Percentiles rank a stretch among this genome's conserved stretches.
phyloP scores from a whole-genome alignment of 2,888 invertebrate species.

The Ectemnius lituratus region DNA sequence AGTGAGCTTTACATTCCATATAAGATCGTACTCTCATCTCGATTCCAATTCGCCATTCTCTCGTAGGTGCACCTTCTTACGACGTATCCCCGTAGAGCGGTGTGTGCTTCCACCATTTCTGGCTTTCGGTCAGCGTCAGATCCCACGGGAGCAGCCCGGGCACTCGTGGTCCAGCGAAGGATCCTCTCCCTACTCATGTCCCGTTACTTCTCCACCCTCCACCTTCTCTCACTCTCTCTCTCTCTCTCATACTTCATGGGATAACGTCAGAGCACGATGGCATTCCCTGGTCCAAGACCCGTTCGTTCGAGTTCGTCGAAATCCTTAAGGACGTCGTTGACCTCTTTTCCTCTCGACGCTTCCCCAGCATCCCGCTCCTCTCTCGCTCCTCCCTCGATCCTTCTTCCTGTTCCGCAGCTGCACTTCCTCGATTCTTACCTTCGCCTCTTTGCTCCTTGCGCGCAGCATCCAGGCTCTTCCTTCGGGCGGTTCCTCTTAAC shows the following conservation, averaged over 20 bases:
- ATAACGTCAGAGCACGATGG: slow-evolving; percentile 62
- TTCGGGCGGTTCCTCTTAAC: slow-evolving; percentile 56
- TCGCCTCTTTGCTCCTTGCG: slow-evolving; percentile 25
- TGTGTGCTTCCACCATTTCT: slow-evolving; percentile 55
- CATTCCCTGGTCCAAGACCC: slow-evolving; percentile 58
- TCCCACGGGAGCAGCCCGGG: slow-evolving; percentile 56
- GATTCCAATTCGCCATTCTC: slow-evolving; percentile 4
- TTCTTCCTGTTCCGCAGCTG: slow-evolving; percentile 17
- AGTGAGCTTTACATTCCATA: too few species aligned
- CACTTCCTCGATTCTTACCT: slow-evolving; percentile 12
- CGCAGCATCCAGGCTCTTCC: slow-evolving; percentile 25
- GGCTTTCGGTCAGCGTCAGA: slow-evolving; percentile 59
- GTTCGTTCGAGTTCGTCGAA: slow-evolving; percentile 68
- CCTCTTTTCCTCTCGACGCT: slow-evolving; percentile 65
- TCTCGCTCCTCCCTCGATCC: slow-evolving; percentile 56
- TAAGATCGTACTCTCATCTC: too few species aligned
- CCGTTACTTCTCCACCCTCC: slow-evolving; percentile 9
- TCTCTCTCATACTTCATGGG: slow-evolving; percentile 52
- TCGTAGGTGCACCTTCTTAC: slow-evolving; percentile 3
- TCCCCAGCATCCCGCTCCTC: slow-evolving; percentile 57
- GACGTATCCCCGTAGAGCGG: slow-evolving; percentile 52
- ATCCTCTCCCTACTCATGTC: slow-evolving; percentile 38
- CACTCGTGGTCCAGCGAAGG: slow-evolving; percentile 58
- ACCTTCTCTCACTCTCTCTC: slow-evolving; percentile 20
- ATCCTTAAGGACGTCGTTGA: slow-evolving; percentile 75